Conservation (phyloP, 2,797 vertebrate genomes). For the Australoheros facetus region DNA sequence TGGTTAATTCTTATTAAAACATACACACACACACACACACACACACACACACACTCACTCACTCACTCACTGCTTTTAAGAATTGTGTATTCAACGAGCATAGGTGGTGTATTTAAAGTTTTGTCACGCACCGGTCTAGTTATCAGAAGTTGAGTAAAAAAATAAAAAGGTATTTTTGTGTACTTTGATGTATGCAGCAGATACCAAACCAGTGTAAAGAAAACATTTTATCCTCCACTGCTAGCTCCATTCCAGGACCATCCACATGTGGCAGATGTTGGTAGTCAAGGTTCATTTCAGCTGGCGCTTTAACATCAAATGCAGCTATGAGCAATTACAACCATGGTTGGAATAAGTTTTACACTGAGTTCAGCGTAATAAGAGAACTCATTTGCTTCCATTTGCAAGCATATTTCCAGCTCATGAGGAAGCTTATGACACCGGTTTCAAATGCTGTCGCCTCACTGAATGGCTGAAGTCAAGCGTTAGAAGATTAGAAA, state of each 20-base stretch:
- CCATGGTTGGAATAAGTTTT: neutral
- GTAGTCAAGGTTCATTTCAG: neutral
- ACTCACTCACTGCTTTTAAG: neutral
- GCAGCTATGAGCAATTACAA: constrained; percentile 3
- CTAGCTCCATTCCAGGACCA: neutral
- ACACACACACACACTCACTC: neutral
- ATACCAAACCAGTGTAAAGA: neutral
- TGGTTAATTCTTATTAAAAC: too few species aligned
- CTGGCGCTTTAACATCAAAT: neutral
- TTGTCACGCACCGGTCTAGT: constrained; percentile 21
- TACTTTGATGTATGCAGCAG: neutral
- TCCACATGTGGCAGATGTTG: neutral
- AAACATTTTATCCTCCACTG: constrained; percentile 13
- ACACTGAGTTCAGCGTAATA: neutral
- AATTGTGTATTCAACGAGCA: constrained; percentile 5
- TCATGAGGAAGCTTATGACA: too few species aligned
- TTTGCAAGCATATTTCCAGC: neutral
- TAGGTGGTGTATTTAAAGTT: constrained; percentile 17
- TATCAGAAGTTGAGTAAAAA: constrained; percentile 33
- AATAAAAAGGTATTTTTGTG: constrained; percentile 13
- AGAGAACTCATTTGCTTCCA: neutral
- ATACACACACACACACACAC: neutral
- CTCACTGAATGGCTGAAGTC: too few species aligned
- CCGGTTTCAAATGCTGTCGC: too few species aligned
- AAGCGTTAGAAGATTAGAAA: neutral